A percentile compares a stretch with the other conserved stretches of the same genome.
Conservation (phyloP, 1,140 invertebrate species). For the Orius insidiosus region DNA sequence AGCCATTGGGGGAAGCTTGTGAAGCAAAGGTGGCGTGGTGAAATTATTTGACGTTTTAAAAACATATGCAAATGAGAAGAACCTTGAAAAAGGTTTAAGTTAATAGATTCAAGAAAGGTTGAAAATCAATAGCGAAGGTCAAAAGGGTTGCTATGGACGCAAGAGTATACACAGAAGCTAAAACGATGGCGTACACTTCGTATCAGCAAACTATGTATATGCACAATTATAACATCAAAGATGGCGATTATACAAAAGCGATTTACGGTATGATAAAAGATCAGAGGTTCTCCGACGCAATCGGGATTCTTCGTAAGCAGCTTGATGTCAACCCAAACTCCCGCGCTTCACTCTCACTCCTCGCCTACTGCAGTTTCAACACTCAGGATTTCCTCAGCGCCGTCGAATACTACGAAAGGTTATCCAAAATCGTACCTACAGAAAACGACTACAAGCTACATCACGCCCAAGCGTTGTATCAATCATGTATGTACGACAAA, state of each 20-base stretch:
- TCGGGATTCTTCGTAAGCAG: constrained; percentile 6
- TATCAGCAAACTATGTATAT: constrained; percentile 11
- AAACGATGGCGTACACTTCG: neutral
- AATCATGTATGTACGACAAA: constrained; percentile 83
- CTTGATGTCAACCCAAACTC: constrained; percentile 32
- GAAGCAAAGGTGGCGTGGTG: too few relatives aligned
- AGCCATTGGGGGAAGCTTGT: too few relatives aligned
- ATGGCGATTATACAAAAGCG: constrained; percentile 76
- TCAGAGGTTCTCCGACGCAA: neutral
- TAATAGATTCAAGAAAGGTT: too few relatives aligned
- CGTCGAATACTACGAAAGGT: constrained; percentile 87
- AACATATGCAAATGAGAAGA: too few relatives aligned
- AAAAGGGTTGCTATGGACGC: constrained; percentile 1
- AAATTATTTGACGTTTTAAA: too few relatives aligned
- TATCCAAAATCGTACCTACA: constrained; percentile 67
- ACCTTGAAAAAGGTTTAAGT: too few relatives aligned
- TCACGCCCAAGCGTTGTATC: constrained; percentile 82
- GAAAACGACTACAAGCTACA: constrained; percentile 79
- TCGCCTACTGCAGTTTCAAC: constrained; percentile 93
- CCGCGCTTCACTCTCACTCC: constrained; percentile 75
- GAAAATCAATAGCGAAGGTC: too few relatives aligned
- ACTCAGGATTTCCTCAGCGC: constrained; percentile 88
- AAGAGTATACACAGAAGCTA: neutral
- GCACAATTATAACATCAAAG: constrained; percentile 30
- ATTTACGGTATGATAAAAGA: constrained; percentile 64